A percentile compares a stretch with the other conserved stretches of the same genome.
Evolutionary conservation across 2,113 vertebrate genomes (phyloP).

Genomic region (Regulus satrapa): DNA sequence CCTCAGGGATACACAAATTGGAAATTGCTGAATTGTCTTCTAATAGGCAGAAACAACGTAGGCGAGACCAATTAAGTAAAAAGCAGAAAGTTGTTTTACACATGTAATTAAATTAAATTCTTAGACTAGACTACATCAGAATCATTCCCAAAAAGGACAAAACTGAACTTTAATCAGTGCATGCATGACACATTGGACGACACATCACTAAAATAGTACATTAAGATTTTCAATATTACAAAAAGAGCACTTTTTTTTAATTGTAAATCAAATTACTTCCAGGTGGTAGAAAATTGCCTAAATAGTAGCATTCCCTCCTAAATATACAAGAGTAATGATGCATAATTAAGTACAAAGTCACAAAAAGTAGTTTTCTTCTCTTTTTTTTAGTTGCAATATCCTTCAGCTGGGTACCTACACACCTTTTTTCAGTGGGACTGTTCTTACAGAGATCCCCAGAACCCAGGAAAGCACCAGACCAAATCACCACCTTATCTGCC

Average conservation of each 20-base stretch:
- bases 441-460: neutral
- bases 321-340: neutral
- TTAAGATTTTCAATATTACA: neutral
- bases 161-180: neutral
- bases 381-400: neutral
- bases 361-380: neutral
- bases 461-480: neutral
- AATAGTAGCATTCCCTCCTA: neutral
- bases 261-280: neutral
- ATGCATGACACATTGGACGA: neutral
- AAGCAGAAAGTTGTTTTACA: constrained; percentile 51
- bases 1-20: constrained; percentile 29
- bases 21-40: constrained; percentile 72
- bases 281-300: neutral
- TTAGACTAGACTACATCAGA: constrained; percentile 27
- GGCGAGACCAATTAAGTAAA: constrained; percentile 61
- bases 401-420: neutral
- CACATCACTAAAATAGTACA: neutral
- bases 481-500: neutral
- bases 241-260: neutral
- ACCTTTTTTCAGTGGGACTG: neutral
- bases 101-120: constrained; percentile 38
- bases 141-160: constrained; percentile 21
- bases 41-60: constrained; percentile 73
- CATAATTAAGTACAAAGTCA: neutral